phyloP scores from a whole-genome alignment of 2,113 vertebrate species.

The Psittacula cyanocephala region DNA sequence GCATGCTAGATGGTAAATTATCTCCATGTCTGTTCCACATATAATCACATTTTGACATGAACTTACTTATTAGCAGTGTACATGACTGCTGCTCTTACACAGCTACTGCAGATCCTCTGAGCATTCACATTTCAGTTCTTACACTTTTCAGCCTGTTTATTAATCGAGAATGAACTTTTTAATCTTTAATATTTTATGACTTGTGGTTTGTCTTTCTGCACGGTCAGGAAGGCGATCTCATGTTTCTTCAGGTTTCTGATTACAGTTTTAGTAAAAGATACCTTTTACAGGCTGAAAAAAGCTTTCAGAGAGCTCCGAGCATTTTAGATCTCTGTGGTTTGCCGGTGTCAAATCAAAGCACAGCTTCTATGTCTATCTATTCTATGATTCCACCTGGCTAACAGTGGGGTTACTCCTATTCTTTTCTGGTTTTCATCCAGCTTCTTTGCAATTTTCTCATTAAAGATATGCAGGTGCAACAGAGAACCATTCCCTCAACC shows the following conservation, averaged over 20 bases:
- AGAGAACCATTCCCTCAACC: background rate
- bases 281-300: background rate
- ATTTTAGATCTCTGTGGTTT: background rate
- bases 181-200: background rate
- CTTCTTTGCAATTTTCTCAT: background rate
- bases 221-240: background rate
- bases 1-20: slow-evolving; percentile 43
- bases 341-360: background rate
- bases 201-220: background rate
- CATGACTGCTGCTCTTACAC: background rate
- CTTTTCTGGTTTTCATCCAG: background rate
- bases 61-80: slow-evolving; percentile 35
- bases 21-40: slow-evolving; percentile 40
- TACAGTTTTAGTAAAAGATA: background rate
- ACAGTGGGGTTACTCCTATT: background rate
- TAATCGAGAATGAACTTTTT: slow-evolving; percentile 12
- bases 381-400: background rate
- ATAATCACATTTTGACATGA: slow-evolving; percentile 14
- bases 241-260: background rate
- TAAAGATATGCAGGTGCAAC: background rate
- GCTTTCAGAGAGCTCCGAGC: background rate
- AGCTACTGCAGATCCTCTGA: background rate
- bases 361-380: background rate
- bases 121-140: background rate
- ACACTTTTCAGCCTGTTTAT: slow-evolving; percentile 37